Evolutionary conservation across 2,888 invertebrate species (phyloP).

Genomic region (Nomada lathburiana): DNA sequence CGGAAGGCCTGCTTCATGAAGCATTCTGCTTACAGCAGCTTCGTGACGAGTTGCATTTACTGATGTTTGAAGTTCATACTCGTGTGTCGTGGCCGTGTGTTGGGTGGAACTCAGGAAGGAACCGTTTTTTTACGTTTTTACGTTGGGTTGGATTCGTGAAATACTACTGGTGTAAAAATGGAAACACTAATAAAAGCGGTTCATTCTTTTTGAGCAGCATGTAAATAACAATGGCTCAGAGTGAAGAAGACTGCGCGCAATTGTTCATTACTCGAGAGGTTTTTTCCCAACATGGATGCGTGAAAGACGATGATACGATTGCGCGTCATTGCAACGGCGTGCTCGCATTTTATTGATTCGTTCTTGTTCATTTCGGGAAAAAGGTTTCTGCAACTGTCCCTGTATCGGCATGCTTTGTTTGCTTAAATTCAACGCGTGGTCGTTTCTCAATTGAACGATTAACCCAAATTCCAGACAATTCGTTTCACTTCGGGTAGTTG

Average conservation of each 20-base stretch:
- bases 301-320: no score
- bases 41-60: slow-evolving; percentile 3
- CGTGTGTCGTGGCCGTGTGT: slow-evolving; percentile 63
- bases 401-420: no score
- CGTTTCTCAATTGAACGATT: no score
- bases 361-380: no score
- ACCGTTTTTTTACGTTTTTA: slow-evolving; percentile 72
- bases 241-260: slow-evolving; percentile 70
- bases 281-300: background rate
- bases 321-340: no score
- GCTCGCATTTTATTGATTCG: no score
- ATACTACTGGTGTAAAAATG: slow-evolving; percentile 75
- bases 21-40: no score
- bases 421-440: no score
- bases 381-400: no score
- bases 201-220: slow-evolving; percentile 80
- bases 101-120: slow-evolving; percentile 74
- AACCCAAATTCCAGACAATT: no score
- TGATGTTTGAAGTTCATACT: slow-evolving; percentile 24
- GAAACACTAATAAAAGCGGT: slow-evolving; percentile 73
- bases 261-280: background rate
- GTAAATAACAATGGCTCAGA: slow-evolving; percentile 80
- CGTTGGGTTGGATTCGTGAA: slow-evolving; percentile 77
- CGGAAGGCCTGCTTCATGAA: no score
- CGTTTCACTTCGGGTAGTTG: no score